These are phyloP conservation scores for Onthophagus taurus DNA, from an alignment of 1,140 invertebrate species.

Conservation along the genomic window DNA sequence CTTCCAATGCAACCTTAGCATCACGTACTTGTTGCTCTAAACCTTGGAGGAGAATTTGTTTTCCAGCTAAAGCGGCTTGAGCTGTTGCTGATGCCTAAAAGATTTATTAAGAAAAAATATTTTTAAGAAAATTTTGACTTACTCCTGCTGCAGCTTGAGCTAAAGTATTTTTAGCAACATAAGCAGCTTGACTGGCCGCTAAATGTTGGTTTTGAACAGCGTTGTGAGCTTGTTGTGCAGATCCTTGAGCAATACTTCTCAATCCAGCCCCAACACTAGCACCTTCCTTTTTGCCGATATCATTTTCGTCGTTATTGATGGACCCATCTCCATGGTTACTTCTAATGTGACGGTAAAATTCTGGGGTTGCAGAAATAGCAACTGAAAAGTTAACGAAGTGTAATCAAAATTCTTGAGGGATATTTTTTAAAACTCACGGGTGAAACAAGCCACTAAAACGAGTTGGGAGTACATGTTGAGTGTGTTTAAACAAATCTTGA, in stretches of 20 bases:
- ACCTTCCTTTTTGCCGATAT: too few species aligned
- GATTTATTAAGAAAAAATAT: background rate
- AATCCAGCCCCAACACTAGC: constrained; percentile 36
- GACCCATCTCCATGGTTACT: too few species aligned
- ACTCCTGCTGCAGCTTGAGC: constrained; percentile 58
- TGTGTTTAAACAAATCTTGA: too few species aligned
- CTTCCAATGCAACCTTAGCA: constrained; percentile 49
- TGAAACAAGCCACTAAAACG: too few species aligned
- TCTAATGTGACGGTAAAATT: too few species aligned
- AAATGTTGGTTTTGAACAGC: constrained; percentile 55
- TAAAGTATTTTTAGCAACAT: constrained; percentile 58
- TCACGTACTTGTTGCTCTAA: constrained; percentile 58
- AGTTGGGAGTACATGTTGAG: too few species aligned
- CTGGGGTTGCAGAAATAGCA: too few species aligned
- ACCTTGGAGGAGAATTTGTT: constrained; percentile 49
- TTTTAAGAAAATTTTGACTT: constrained; percentile 16
- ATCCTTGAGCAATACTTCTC: constrained; percentile 51
- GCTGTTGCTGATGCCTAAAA: constrained; percentile 50
- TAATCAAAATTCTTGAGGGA: too few species aligned
- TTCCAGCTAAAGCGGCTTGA: constrained; percentile 57
- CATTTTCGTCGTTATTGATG: too few species aligned
- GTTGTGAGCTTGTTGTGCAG: constrained; percentile 60
- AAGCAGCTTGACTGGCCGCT: constrained; percentile 57
- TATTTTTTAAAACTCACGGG: too few species aligned
- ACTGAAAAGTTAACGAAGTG: too few species aligned